phyloP scores from a whole-genome alignment of 2,113 vertebrate genomes.

The Chlorodrepanis virens region DNA sequence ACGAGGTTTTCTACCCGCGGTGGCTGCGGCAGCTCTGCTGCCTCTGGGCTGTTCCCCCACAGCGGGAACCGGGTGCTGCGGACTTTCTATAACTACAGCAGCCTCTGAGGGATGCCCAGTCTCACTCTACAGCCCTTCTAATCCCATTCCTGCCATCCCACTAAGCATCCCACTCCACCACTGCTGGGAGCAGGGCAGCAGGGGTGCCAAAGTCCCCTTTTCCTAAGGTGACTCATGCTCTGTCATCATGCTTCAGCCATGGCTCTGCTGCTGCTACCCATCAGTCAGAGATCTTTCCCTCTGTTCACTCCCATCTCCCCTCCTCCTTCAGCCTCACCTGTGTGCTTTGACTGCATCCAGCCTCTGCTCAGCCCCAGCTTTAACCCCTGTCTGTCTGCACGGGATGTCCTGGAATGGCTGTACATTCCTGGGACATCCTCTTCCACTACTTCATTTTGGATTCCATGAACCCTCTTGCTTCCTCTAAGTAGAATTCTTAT shows the following conservation, averaged over 20 bases:
- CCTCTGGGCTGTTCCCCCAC: constrained; percentile 72
- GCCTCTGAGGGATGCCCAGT: background rate
- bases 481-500: background rate
- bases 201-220: background rate
- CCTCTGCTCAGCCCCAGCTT: background rate
- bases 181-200: background rate
- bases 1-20: constrained; percentile 80
- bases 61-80: constrained; percentile 55
- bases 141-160: background rate
- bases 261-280: background rate
- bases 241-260: background rate
- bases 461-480: background rate
- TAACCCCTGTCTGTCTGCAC: background rate
- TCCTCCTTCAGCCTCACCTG: background rate
- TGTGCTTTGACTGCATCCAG: background rate
- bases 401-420: background rate
- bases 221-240: background rate
- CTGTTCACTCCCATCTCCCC: background rate
- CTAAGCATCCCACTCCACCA: background rate
- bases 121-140: background rate
- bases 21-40: constrained; percentile 44
- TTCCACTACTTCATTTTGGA: background rate
- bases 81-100: constrained; percentile 67
- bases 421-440: background rate
- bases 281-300: background rate